These are phyloP conservation scores for Pampusana beccarii DNA, from an alignment of 2,113 vertebrate genomes.

Conservation along the genomic window DNA sequence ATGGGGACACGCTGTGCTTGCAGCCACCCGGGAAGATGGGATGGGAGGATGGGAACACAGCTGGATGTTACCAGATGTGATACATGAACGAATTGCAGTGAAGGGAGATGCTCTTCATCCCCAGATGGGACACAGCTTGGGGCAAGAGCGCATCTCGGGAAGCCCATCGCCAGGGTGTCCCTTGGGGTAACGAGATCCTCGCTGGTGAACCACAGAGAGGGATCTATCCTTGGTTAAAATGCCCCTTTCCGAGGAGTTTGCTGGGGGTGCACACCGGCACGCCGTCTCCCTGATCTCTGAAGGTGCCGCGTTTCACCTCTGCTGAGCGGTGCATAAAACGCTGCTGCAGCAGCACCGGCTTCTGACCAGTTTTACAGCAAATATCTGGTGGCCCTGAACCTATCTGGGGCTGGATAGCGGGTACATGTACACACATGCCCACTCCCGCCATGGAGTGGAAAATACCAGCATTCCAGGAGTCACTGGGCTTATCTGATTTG, in stretches of 20 bases:
- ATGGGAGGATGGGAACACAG: background rate
- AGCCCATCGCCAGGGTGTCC: background rate
- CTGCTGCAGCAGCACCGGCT: background rate
- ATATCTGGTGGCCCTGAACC: background rate
- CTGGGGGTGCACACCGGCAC: rapidly evolving
- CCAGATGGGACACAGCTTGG: background rate
- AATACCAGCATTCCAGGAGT: slow-evolving; percentile 53
- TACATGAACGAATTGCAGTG: background rate
- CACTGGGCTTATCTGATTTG: background rate
- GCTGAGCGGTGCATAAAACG: background rate
- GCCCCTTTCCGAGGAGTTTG: background rate
- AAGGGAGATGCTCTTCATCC: background rate
- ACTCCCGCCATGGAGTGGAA: background rate
- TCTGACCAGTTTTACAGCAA: background rate
- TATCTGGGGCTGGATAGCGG: background rate
- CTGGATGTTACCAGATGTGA: background rate
- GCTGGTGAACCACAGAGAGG: background rate
- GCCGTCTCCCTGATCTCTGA: background rate
- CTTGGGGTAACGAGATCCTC: background rate
- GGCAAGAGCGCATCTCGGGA: background rate
- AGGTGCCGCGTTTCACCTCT: rapidly evolving
- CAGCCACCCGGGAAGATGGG: too few species aligned
- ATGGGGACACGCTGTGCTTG: rapidly evolving
- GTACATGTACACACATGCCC: background rate
- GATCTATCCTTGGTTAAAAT: background rate